Evolutionary conservation across 2,797 vertebrate genomes (phyloP), one percentile per base, ranked within the genome.

Genomic region (Sebastes trivittatus): DNA sequence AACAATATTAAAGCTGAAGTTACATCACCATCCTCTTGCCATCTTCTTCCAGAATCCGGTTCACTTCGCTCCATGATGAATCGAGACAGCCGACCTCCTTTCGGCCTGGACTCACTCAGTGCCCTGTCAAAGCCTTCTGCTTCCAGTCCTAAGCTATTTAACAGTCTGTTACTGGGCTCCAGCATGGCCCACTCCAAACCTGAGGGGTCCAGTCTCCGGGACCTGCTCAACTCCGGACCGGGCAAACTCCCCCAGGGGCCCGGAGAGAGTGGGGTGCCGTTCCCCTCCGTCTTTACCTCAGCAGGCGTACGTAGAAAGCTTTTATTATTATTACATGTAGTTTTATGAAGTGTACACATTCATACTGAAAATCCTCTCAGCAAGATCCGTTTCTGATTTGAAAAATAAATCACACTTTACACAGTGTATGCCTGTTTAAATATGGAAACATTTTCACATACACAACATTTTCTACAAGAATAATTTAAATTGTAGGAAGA

Each of bases 171-270:
- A 82, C 91, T 99, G 92, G 97, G 98, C 81, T 96, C 98, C 70
- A 96, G 96, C 84, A 96, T 97, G 81, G 94, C 96, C 82, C 98
- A 97, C 94, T 98, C 97, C 85, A 99, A 99, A 94, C 94, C 97
- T 1, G 98, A 99, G 94, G 98, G 98, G 54, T 98, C 98, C 76
- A 99, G 98, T 93, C 97, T 99, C 81, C 95, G 98, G 90, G 98
- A 99, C 92, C 95, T 99, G 76, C 98, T 99, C 73, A 99, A 99
- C 93, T 97, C 98, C 1, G 98, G 98, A 68, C 97, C 98, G 0
- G 98, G 98, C 75, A 98, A 98, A 85, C 97, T 99, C 87, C 97
- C 98, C 46, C 98, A 98, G 86, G 96, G 96, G 65, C 94, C 97
- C 2, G 91, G 96, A 84, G 98, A 99, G 38, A 89, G 97, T 55